A percentile compares a stretch with the other conserved stretches of the same genome.
phyloP scores from a whole-genome alignment of 2,113 vertebrate species.

The Athene noctua region DNA sequence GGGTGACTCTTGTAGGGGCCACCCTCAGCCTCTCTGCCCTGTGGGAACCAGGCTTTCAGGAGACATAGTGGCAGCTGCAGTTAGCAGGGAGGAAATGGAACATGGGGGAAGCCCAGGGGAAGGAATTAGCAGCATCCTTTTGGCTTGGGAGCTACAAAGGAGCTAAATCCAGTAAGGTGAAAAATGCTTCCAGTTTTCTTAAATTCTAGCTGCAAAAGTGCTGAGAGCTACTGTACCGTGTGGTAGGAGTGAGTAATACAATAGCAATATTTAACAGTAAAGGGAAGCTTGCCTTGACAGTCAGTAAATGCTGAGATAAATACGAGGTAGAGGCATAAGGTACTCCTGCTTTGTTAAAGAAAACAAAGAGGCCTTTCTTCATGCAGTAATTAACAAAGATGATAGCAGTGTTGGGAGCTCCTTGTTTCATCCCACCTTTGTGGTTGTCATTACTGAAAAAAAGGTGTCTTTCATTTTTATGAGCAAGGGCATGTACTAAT shows the following conservation, averaged over 20 bases:
- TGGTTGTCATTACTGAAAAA: neutral
- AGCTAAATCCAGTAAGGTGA: neutral
- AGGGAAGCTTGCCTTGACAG: neutral
- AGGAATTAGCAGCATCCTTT: slow-evolving; percentile 36
- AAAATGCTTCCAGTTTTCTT: neutral
- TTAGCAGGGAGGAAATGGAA: neutral
- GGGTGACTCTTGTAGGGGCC: neutral
- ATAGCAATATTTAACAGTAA: neutral
- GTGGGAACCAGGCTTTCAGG: neutral
- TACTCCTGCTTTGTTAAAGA: neutral
- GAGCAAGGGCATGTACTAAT: neutral
- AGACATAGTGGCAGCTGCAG: neutral
- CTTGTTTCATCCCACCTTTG: neutral
- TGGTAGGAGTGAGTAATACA: neutral
- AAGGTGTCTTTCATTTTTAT: neutral
- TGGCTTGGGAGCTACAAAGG: neutral
- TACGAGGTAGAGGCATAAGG: neutral
- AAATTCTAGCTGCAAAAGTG: neutral
- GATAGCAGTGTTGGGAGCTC: neutral
- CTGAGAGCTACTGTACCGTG: neutral
- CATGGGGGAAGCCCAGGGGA: neutral
- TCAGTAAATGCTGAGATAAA: neutral
- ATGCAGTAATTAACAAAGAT: neutral
- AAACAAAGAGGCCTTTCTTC: neutral
- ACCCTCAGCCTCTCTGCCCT: neutral